Base-by-base conservation (phyloP, 1,140 invertebrate species). In the Cotesia typhae region DNA sequence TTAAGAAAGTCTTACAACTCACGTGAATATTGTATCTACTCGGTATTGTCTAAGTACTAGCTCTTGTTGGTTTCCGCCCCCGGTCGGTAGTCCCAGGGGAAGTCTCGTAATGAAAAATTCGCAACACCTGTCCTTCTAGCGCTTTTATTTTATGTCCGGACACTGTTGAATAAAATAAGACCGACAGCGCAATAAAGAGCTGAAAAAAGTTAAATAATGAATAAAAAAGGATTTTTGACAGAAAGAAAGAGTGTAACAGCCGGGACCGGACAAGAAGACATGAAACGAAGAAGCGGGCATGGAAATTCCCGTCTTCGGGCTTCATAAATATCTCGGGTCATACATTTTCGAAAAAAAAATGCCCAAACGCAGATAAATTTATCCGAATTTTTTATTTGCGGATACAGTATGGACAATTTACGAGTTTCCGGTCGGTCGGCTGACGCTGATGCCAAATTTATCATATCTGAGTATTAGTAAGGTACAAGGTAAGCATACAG, bases 391-490 rank as follows among this genome's bases (percentile, higher is more conserved):
- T 14, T 67, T 12, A 28, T 67, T 53, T 67, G n/a, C 47, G 20
- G 66, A 55, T 55, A 67, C 47, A 36, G 53, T 51, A 67, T 67
- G 66, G 35, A 67, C 67, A 53, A 68, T 61, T 68, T 68, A 64
- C 69, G 41, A 61, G 17, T 5, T 64, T 66, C 57, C 68, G 64
- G 52, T 60, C 53, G 36, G 41, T 47, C 10, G 47, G 61, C 66
- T 66, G 68, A 37, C 70, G 60, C 63, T 70, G 68, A 37, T 74
- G 60, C 63, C 73, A 59, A 71, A 61, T 63, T 69, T 67, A 28
- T 47, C 70, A 60, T 67, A 28, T 47, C 70, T 12, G 65, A 55
- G 59, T 57, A 47, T 47, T 47, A 47, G 47, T 52, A 72, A 53
- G 60, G 61, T 47, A 12, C 17, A 37, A 71, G 65, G 47, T 74